Percentiles rank a stretch among this genome's conserved stretches.
phyloP scores from a whole-genome alignment of 2,888 invertebrate genomes.

The Aromia moschata region DNA sequence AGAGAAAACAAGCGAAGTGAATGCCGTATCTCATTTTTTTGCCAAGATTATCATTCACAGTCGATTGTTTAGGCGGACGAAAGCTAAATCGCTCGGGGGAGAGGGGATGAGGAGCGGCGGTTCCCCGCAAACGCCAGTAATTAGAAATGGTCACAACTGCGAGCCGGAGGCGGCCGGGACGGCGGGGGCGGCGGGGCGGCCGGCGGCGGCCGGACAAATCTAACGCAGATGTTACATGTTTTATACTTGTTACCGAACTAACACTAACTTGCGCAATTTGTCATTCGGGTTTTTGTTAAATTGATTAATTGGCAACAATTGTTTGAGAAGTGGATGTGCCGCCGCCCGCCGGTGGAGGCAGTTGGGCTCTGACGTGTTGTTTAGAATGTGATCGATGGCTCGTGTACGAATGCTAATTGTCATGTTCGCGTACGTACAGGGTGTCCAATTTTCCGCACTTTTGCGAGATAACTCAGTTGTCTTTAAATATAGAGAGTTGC shows the following conservation, averaged over 20 bases:
- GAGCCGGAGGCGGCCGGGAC: conserved; percentile 30
- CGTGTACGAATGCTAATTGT: background rate
- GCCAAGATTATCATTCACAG: too few species aligned
- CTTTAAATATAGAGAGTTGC: too few species aligned
- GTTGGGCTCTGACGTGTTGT: conserved; percentile 22
- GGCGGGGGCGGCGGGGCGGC: too few species aligned
- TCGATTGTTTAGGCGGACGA: too few species aligned
- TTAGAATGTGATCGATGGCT: conserved; percentile 26
- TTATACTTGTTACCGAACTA: conserved; percentile 54
- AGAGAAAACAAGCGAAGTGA: too few species aligned
- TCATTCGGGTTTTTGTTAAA: conserved; percentile 51
- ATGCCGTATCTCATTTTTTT: too few species aligned
- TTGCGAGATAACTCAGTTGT: too few species aligned
- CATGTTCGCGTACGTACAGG: too few species aligned
- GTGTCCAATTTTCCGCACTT: too few species aligned
- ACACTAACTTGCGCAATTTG: conserved; percentile 51
- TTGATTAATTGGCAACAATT: conserved; percentile 51
- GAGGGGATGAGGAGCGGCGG: too few species aligned
- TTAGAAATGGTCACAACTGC: conserved; percentile 46
- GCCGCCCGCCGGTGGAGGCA: background rate
- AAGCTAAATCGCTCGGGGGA: too few species aligned
- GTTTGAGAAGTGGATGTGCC: conserved; percentile 25
- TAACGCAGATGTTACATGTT: conserved; percentile 54
- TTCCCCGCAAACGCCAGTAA: conserved; percentile 36
- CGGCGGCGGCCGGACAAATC: conserved; percentile 50